Base-by-base conservation (phyloP, 2,797 vertebrate species). In the Muscicapa striata region DNA sequence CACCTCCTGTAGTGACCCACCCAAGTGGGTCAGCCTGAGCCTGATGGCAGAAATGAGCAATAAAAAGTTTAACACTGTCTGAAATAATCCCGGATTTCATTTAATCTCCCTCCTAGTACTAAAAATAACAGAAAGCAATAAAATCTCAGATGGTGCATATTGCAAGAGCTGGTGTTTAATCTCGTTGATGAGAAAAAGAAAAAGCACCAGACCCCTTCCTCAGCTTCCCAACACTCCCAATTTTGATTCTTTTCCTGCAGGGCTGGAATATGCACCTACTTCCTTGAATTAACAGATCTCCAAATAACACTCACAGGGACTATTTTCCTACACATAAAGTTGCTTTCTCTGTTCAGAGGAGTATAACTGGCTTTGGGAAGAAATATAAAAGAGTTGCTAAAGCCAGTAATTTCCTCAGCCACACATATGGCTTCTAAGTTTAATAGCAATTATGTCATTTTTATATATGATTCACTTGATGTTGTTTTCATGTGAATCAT, bases 341-440 rank as follows among this genome's bases (percentile, higher is more conserved):
- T 84, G 91, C 93, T 94, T 97, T 95, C 94, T 96, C 90, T 93
- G 86, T 87, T 97, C 87, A 79, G 67, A 74, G 66, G 90, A 55
- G 89, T 70, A 97, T 95, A 97, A 88, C 87, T 89, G 95, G 93
- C 77, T 94, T 94, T 74, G 87, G 73, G 73, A 93, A 95, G 84
- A 94, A 96, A 95, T 89, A 94, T 88, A 93, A 90, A 73, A 87
- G 78, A 94, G 84, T 96, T 90, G 74, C 87, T 96, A 90, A 90
- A 97, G 85, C 95, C 91, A 95, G 89, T 78, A 88, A 94, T 93
- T 96, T 96, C 94, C 95, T 94, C 88, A 94, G 89, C 95, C 90
- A 97, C 94, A 94, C 96, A 97, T 97, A 97, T 95, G 96, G 93
- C 93, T 96, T 94, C 95, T 94, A 96, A 94, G 95, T 94, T 97